These are phyloP conservation scores for Erebia palarica DNA, from an alignment of 2,888 invertebrate genomes.

Conservation along the genomic window DNA sequence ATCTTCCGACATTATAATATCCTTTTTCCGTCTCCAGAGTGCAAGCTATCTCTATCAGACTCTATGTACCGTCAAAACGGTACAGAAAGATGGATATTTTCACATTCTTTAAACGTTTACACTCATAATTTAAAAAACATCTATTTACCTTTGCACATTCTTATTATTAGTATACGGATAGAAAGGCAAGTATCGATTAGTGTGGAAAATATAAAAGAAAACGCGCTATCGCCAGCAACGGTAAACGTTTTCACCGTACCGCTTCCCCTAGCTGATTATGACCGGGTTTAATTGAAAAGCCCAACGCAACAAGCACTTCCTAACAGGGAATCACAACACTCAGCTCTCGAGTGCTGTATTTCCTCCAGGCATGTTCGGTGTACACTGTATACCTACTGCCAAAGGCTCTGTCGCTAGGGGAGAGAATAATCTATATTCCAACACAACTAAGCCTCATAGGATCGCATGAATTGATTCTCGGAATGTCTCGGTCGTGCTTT, in stretches of 20 bases:
- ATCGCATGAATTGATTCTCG: background rate
- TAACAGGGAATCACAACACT: slow-evolving; percentile 72
- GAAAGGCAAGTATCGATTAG: no score
- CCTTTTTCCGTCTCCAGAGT: no score
- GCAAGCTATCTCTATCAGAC: no score
- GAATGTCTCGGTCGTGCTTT: background rate
- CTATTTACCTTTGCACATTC: no score
- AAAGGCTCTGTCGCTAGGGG: slow-evolving; percentile 54
- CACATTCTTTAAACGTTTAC: no score
- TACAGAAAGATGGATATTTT: no score
- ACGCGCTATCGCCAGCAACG: background rate
- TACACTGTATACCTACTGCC: slow-evolving; percentile 40
- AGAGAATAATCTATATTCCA: slow-evolving; percentile 46
- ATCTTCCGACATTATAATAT: no score
- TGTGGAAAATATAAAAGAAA: background rate
- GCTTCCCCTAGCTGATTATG: slow-evolving; percentile 50
- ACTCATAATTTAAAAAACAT: no score
- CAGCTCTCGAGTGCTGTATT: slow-evolving; percentile 46
- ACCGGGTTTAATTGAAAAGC: slow-evolving; percentile 73
- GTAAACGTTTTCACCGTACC: slow-evolving; percentile 12
- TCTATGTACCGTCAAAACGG: no score
- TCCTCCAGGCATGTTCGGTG: slow-evolving; percentile 54
- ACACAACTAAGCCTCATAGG: slow-evolving; percentile 28
- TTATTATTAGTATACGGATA: no score
- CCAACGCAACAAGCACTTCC: slow-evolving; percentile 60